These are phyloP conservation scores for Rhinolophus sinicus DNA, from an alignment of 2,113 vertebrate species.

Conservation along the genomic window DNA sequence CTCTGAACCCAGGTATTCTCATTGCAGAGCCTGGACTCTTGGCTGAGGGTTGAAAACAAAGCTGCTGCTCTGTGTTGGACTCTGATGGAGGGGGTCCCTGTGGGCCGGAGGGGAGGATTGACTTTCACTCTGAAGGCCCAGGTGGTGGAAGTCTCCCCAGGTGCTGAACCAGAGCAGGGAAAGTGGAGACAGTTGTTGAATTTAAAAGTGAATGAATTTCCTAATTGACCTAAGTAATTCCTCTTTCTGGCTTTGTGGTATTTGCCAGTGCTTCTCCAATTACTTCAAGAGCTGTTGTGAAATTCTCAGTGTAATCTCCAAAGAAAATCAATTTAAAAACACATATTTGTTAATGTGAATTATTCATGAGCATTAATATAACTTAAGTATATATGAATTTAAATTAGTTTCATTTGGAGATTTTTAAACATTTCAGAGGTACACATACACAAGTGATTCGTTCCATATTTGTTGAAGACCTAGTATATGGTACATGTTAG, in stretches of 20 bases:
- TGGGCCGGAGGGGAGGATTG: not conserved
- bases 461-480: not conserved
- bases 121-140: not conserved
- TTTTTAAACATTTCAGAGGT: conserved; percentile 52
- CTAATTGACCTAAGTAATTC: not conserved
- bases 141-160: not conserved
- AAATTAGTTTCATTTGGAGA: conserved; percentile 60
- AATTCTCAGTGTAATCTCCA: conserved; percentile 35
- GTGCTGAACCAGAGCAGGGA: not conserved
- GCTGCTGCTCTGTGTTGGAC: too few species aligned
- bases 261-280: conserved; percentile 29
- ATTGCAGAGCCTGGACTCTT: not conserved
- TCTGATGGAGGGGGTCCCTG: not conserved
- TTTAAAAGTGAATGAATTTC: not conserved
- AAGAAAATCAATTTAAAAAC: conserved; percentile 66
- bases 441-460: conserved; percentile 6
- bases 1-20: not conserved
- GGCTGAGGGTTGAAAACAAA: not conserved
- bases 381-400: conserved; percentile 66
- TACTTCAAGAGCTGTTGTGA: conserved; percentile 54
- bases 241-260: not conserved
- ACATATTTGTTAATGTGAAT: conserved; percentile 66
- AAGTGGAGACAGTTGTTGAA: not conserved
- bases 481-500: not conserved
- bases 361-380: conserved; percentile 67